Evolutionary conservation across 2,797 vertebrate species (phyloP), one percentile per base, ranked within the genome.

Genomic region (Lepidocolaptes lacrymiger): DNA sequence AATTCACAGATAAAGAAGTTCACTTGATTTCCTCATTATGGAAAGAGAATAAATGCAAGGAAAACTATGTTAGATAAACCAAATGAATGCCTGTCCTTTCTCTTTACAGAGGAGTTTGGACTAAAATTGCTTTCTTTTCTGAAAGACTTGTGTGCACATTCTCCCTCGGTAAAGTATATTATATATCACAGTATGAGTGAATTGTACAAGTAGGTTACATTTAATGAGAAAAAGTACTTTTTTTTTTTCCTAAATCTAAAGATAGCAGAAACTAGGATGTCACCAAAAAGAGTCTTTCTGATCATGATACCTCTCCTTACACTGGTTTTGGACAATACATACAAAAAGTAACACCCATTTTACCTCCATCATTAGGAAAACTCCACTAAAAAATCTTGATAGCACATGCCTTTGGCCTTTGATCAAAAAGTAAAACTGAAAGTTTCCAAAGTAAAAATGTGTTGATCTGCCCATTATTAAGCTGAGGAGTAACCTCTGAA

Each of bases 171-270:
- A 88, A 80, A 77, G 54, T 72, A 56, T 64, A 91, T 94, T 94
- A 88, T 78, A 56, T 86, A 59, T 91, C 94, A 87, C 88, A 94
- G 86, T 82, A 49, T 82, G 93, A 64, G 54, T 68, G 89, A 87
- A 64, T 83, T 93, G 78, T 74, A 80, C 78, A 96, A 93, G 81
- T 92, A 91, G 94, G 91, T 95, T 95, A 96, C 78, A 68, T 93
- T 95, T 96, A 96, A 95, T 89, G 93, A 96, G 95, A 80, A 89
- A 88, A 85, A 44, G 80, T 67, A 43, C 26, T 5, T 2, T 48
- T n/a, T 48, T n/a, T 79, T 88, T 75, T 14, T 14, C 41, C 20
- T 34, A 27, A 71, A 91, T 87, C 84, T 88, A 93, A 91, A 96
- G 92, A 85, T 92, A 96, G 72, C 46, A 94, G 75, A 89, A 92